phyloP scores from a whole-genome alignment of 2,888 invertebrate species.

The Gibbula magus region DNA sequence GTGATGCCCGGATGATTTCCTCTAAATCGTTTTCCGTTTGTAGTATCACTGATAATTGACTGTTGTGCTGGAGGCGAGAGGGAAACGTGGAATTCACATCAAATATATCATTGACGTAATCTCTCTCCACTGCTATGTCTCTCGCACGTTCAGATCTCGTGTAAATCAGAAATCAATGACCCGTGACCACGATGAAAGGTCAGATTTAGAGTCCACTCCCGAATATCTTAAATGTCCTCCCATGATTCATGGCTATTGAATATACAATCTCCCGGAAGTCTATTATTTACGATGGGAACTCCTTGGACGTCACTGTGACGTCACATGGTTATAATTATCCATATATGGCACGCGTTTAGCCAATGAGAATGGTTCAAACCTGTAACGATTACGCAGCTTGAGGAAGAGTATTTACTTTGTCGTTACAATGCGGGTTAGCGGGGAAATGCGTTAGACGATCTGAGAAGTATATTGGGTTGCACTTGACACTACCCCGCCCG shows the following conservation, averaged over 20 bases:
- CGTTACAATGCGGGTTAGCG: too few relatives aligned
- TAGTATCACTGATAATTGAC: too few relatives aligned
- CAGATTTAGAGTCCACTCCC: not conserved
- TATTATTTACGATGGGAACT: conserved; percentile 15
- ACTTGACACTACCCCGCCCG: too few relatives aligned
- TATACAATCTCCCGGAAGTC: conserved; percentile 13
- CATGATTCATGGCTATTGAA: conserved; percentile 5
- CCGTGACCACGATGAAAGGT: not conserved
- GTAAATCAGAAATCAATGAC: not conserved
- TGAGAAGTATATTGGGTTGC: too few relatives aligned
- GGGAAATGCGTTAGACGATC: too few relatives aligned
- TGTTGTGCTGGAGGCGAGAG: too few relatives aligned
- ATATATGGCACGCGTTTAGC: not conserved
- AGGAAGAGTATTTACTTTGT: too few relatives aligned
- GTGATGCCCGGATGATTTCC: too few relatives aligned
- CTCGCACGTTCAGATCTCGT: not conserved
- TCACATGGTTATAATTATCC: not conserved
- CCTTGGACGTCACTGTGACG: conserved; percentile 9
- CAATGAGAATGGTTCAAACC: not conserved
- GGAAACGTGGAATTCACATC: too few relatives aligned
- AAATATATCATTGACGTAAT: too few relatives aligned
- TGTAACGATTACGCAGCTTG: too few relatives aligned
- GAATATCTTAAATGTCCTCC: not conserved
- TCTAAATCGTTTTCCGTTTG: too few relatives aligned
- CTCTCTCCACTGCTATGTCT: not conserved